Evolutionary conservation across 1,140 invertebrate genomes (phyloP), one percentile per base, ranked within the genome.

Genomic region (Lasaia peninsularis): DNA sequence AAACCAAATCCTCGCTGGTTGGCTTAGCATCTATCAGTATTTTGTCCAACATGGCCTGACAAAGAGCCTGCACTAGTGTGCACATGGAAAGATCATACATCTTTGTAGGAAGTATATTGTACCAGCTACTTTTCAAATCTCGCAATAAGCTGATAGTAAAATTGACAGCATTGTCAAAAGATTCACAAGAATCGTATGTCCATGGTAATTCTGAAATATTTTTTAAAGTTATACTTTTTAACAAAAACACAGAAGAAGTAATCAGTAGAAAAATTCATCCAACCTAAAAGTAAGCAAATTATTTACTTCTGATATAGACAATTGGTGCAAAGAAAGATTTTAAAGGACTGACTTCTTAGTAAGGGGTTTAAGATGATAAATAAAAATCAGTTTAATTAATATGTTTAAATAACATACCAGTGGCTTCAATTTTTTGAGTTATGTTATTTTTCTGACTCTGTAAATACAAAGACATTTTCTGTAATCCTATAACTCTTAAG

Each of bases 381-480:
- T 20, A 11, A 11, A 1, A 18, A 0, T 20, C 2, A 3, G 2
- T 18, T 40, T 40, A 40, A 18, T 35, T 35, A 49, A 34, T n/a
- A 34, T 50, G 6, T 28, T 28, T 7, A 28, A 28, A 54, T 24
- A 40, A 33, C 16, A 48, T 79, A 88, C 86, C 82, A 64, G 71
- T 76, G 35, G 65, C 60, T 33, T 79, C 65, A 60, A 90, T 78
- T 33, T 73, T 78, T 20, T 80, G 65, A 16, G 61, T 62, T 40
- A 90, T 89, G 54, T 53, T 56, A 60, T 78, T 75, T 49, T 77
- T 88, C 62, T 88, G 75, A 10, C 63, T 72, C 40, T 84, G 73
- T 12, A 90, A 62, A 52, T 84, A 90, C 1, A 80, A 52, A 16
- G 86, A 88, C 24, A 90, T 75, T 55, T 88, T 89, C 50, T 86